Evolutionary conservation across 92 coral and sea anemone genomes (phyloP), one percentile per base, ranked within the genome.

Genomic region (Pocillopora grandis): DNA sequence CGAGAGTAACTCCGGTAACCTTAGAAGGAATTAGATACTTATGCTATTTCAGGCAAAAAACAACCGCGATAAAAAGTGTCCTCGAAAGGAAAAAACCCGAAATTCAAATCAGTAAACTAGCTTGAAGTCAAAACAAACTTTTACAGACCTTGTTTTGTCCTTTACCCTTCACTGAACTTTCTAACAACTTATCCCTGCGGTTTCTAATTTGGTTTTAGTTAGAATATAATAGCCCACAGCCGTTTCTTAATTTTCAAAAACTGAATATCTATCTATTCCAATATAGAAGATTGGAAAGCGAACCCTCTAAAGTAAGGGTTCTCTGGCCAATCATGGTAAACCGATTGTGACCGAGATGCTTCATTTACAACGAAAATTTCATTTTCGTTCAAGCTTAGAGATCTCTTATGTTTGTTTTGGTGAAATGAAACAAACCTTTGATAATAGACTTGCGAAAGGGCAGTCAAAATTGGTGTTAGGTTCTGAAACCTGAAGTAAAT

Each of bases 401-500:
- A 75, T 66, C 65, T 83, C 8, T 35, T 62, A 62, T 83, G 88
- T 84, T 84, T 84, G 83, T 69, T 76, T 84, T 73, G 19, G 86
- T 76, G 56, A 75, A 74, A 84, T 76, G 68, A 60, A 84, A 76
- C 63, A 76, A 76, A 69, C 56, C 70, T 36, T 66, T 66, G 76
- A 76, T 75, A 84, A 76, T 58, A 76, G 73, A 84, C 69, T 59
- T 42, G 81, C 66, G 82, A 84, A 84, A 76, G 63, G 81, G 76
- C 83, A 84, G 88, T 84, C 88, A 66, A 88, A 88, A 85, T 86
- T 80, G 87, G 88, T 64, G 85, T 88, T 71, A 84, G 77, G 90
- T 76, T 75, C 85, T 77, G 77, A 84, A 84, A 87, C 80, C 76
- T 71, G 95, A 78, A 78, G 98, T 92, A 94, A 94, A 94, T 94